These are phyloP conservation scores for Galerucella nymphaeae DNA, from an alignment of 2,888 invertebrate genomes.

Conservation along the genomic window DNA sequence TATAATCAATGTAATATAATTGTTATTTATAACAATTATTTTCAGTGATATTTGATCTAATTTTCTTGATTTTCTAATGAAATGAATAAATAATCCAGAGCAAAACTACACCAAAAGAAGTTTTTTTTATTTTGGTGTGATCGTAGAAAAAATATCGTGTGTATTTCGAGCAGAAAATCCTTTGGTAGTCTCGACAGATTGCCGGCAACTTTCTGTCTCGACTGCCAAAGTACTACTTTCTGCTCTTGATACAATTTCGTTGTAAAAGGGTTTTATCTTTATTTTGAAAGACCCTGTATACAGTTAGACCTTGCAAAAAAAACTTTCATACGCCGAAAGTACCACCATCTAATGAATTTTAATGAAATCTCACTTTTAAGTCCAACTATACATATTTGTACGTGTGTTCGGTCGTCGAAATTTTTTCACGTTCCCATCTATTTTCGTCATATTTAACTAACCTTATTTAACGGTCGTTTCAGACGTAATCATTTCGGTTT, in stretches of 20 bases:
- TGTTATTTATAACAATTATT: too few relatives aligned
- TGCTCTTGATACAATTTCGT: too few relatives aligned
- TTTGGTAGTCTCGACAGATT: too few relatives aligned
- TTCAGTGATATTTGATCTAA: too few relatives aligned
- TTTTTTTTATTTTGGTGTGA: too few relatives aligned
- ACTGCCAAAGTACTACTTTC: too few relatives aligned
- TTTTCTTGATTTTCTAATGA: too few relatives aligned
- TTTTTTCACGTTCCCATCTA: constrained; percentile 29
- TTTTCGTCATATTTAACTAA: constrained; percentile 33
- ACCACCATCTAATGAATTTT: constrained; percentile 24
- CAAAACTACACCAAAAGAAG: too few relatives aligned
- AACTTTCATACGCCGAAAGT: constrained; percentile 19
- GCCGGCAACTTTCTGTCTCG: too few relatives aligned
- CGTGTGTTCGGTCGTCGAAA: constrained; percentile 20
- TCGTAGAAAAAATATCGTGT: too few relatives aligned
- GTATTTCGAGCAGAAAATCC: too few relatives aligned
- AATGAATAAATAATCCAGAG: too few relatives aligned
- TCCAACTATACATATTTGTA: constrained; percentile 13
- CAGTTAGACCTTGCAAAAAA: constrained; percentile 7
- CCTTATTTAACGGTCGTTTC: neutral
- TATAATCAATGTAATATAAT: neutral
- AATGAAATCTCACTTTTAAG: constrained; percentile 31
- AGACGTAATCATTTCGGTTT: neutral
- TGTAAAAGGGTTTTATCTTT: neutral
- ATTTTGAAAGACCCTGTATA: neutral